Base-by-base conservation (phyloP, 2,888 invertebrate genomes). In the Gasteruption jaculator region DNA sequence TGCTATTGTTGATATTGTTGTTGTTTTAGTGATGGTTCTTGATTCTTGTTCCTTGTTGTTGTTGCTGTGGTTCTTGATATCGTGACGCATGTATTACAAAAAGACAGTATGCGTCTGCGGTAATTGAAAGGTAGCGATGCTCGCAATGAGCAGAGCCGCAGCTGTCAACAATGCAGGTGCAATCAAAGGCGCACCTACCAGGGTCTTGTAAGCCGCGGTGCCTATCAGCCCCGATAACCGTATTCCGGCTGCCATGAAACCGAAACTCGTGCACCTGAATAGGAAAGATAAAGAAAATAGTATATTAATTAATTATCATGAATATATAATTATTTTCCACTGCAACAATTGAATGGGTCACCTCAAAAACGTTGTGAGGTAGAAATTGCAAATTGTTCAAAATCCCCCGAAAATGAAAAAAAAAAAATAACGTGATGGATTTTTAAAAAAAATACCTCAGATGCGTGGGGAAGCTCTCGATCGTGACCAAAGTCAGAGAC, bases 401-500 rank as follows among this genome's bases (percentile, higher is more conserved):
- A 35, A 27, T 24, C 24, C 12, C 3, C 8, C 24, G 4, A 11
- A 10, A 25, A 22, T 12, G 8, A 26, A 22, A 27, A 5, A 27
- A 7, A 27, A 27, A n/a, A n/a, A n/a, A n/a, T n/a, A n/a, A n/a
- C n/a, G n/a, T n/a, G n/a, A n/a, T n/a, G n/a, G n/a, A n/a, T n/a
- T n/a, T n/a, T n/a, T 27, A 27, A 27, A 19, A 21, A 10, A 7
- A 21, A 52, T 56, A 73, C 74, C 74, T 71, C 46, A 74, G 60
- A 47, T 72, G 70, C 8, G 73, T 71, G 6, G 74, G 73, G 51
- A 73, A 74, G 46, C 69, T 68, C 56, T 74, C 74, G 15, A 74
- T 63, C 19, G 74, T 73, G 24, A 69, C 65, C 18, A 74, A 60
- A 38, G 71, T 71, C 18, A 75, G 57, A 3, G 73, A 64, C 29